Evolutionary conservation across 2,113 vertebrate species (phyloP).

Genomic region (Pluvialis apricaria): DNA sequence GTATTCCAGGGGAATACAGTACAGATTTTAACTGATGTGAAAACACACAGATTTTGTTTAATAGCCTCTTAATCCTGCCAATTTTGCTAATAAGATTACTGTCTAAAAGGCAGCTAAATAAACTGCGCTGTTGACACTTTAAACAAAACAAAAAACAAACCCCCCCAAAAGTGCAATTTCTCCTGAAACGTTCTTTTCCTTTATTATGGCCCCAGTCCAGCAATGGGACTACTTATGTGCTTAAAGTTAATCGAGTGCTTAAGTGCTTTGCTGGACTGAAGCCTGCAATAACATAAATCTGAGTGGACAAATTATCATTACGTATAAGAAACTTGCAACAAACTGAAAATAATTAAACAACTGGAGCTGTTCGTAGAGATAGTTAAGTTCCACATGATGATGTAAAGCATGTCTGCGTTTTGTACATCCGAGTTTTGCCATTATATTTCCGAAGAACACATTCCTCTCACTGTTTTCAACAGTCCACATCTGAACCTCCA

Average conservation of each 20-base stretch:
- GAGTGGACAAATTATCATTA: constrained; percentile 49
- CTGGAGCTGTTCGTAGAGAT: neutral
- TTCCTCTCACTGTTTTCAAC: neutral
- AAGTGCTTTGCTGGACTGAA: constrained; percentile 54
- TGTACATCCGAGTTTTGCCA: neutral
- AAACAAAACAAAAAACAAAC: neutral
- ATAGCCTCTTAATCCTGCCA: constrained; percentile 71
- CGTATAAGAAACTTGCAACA: neutral
- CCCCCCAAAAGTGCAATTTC: neutral
- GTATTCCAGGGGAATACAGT: constrained; percentile 61
- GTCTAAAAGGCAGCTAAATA: constrained; percentile 47
- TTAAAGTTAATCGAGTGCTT: constrained; percentile 59
- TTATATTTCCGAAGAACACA: neutral
- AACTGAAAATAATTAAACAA: constrained; percentile 33
- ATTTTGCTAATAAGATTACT: constrained; percentile 75
- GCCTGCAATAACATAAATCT: constrained; percentile 37
- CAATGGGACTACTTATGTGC: constrained; percentile 26
- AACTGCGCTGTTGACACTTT: constrained; percentile 17
- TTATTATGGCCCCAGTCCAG: constrained; percentile 13
- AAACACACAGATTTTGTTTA: constrained; percentile 69
- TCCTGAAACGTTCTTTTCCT: neutral
- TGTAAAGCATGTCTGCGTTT: neutral
- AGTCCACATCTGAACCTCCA: neutral
- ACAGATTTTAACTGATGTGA: constrained; percentile 70
- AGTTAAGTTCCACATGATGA: neutral